Evolutionary conservation across 1,140 invertebrate species (phyloP), one percentile per base, ranked within the genome.

Genomic region (Neodiprion fabricii): DNA sequence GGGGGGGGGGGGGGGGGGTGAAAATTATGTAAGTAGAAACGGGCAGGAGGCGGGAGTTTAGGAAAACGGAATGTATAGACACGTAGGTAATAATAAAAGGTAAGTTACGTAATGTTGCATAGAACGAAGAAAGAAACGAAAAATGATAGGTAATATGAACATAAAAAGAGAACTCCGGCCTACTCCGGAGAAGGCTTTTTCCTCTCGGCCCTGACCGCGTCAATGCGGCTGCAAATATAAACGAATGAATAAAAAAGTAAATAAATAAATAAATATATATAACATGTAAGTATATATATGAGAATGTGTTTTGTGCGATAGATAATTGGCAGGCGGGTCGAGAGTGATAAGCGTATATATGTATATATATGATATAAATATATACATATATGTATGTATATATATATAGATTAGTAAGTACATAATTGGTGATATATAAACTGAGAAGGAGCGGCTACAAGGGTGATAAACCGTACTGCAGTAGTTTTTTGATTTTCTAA

Each of bases 381-480:
- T 53, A 53, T 53, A 21, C 17, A 21, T 21, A 21, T 21, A 21
- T 21, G 17, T 21, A 21, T 21, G 17, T 21, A 21, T 40, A 40
- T 40, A 40, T 40, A 40, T 40, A 40, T 40, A 40, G 28, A 40
- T 40, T 40, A 61, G 11, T 61, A 61, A 14, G 11, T 5, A 61
- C 11, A 61, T 61, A 61, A 61, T 61, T 61, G 53, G 53, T 61
- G 53, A 61, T 61, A 61, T 61, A 61, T 14, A 61, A 61, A 14
- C n/a, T 17, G 53, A 61, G n/a, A 17, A 17, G 53, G 53, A 61
- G 53, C 53, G 53, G 53, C 53, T 61, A 61, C n/a, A 61, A 61
- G 53, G 53, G 53, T 61, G 53, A 61, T 61, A 61, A 61, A 61
- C n/a, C 53, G 53, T 61, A 61, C 53, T 61, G 53, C n/a, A 61